Percentiles rank a stretch among this genome's conserved stretches.
These are phyloP conservation scores for Drosophila novamexicana DNA, from an alignment of 1,140 invertebrate species.

Conservation along the genomic window DNA sequence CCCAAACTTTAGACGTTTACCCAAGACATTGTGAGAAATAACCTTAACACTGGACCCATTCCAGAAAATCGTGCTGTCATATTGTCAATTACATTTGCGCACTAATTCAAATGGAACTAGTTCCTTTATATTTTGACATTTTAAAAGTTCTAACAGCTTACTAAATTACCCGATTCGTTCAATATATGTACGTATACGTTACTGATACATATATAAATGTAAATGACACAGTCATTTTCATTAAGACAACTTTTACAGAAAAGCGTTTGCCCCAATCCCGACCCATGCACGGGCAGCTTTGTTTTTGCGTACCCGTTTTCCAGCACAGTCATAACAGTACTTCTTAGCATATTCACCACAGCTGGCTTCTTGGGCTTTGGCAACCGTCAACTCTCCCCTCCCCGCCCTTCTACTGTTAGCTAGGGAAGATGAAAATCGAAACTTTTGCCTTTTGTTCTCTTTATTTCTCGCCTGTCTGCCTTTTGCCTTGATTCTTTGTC, in stretches of 20 bases:
- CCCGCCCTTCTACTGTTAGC: slow-evolving; percentile 55
- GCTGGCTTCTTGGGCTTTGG: slow-evolving; percentile 59
- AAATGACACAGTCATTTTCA: no score
- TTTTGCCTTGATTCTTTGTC: slow-evolving; percentile 32
- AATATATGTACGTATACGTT: no score
- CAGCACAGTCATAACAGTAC: slow-evolving; percentile 34
- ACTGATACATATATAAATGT: no score
- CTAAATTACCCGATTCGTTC: no score
- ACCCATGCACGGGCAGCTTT: slow-evolving; percentile 30
- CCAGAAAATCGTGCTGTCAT: neutral
- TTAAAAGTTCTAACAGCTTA: no score
- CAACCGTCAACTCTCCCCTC: slow-evolving; percentile 34
- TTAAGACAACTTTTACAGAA: neutral
- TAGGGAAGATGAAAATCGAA: slow-evolving; percentile 72
- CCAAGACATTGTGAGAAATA: slow-evolving; percentile 9
- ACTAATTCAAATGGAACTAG: no score
- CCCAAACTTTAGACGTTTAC: neutral
- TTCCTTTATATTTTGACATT: neutral
- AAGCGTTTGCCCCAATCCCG: neutral
- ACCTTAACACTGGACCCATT: slow-evolving; percentile 2
- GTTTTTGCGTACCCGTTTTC: slow-evolving; percentile 17
- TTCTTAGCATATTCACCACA: slow-evolving; percentile 65
- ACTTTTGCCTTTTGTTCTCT: slow-evolving; percentile 52
- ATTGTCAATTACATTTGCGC: neutral
- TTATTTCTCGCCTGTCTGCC: slow-evolving; percentile 40